A percentile compares a stretch with the other conserved stretches of the same genome.
Conservation (phyloP, 2,113 vertebrate genomes). For the Dipodomys ordii region DNA sequence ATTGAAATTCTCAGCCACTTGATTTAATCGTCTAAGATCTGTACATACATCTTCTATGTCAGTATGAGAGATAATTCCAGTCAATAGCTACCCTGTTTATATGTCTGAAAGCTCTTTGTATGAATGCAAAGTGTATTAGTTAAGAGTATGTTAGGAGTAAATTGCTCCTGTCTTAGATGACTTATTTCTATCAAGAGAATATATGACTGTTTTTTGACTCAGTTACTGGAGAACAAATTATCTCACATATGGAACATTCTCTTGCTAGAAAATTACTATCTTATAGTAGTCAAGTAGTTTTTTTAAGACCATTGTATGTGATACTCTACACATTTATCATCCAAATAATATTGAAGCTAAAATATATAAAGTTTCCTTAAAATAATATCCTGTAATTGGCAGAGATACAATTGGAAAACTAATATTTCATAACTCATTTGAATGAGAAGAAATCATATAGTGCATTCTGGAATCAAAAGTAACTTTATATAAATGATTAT, state of each 20-base stretch:
- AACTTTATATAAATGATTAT: constrained; percentile 3
- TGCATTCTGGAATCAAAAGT: background rate
- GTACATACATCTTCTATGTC: constrained; percentile 20
- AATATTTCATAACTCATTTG: constrained; percentile 16
- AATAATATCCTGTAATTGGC: background rate
- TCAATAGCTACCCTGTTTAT: background rate
- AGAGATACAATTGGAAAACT: background rate
- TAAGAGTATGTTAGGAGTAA: background rate
- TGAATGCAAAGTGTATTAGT: constrained; percentile 9
- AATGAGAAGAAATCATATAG: background rate
- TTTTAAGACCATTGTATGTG: constrained; percentile 4
- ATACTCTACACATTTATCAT: background rate
- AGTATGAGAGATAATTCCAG: background rate
- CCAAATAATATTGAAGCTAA: constrained; percentile 4
- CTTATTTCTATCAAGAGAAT: background rate
- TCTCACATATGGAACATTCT: background rate
- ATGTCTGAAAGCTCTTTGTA: constrained; percentile 23
- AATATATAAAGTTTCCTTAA: background rate
- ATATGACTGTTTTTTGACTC: background rate
- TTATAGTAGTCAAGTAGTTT: background rate
- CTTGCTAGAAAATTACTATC: background rate
- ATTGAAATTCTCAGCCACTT: constrained; percentile 31
- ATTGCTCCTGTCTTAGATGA: background rate
- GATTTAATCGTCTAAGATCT: background rate
- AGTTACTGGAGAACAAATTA: background rate